Evolutionary conservation across 2,888 invertebrate species (phyloP).

Genomic region (Brachyopa scutellaris): DNA sequence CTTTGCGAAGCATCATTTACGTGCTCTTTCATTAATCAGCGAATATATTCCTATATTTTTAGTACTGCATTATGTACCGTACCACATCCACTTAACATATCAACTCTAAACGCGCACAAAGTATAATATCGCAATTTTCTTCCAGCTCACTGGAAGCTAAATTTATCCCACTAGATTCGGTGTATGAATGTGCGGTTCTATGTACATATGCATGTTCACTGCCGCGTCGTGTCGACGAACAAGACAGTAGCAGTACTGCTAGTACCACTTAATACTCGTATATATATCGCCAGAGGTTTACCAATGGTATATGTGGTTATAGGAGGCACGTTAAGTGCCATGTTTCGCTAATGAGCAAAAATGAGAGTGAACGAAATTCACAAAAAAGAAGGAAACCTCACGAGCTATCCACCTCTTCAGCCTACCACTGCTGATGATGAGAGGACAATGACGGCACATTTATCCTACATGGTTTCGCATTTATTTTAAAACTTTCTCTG

Average conservation of each 20-base stretch:
- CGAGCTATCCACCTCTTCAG: slow-evolving; percentile 44
- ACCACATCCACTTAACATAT: slow-evolving; percentile 66
- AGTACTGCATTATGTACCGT: slow-evolving; percentile 12
- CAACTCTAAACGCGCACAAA: slow-evolving; percentile 62
- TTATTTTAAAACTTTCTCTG: slow-evolving; percentile 47
- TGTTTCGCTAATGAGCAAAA: slow-evolving; percentile 72
- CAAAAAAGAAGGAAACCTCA: slow-evolving; percentile 23
- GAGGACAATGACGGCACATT: slow-evolving; percentile 49
- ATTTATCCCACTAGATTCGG: slow-evolving; percentile 64
- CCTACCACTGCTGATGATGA: slow-evolving; percentile 20
- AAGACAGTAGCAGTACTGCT: slow-evolving; percentile 66
- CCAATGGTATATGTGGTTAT: slow-evolving; percentile 61
- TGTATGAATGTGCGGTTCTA: slow-evolving; percentile 35
- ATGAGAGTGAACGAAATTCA: slow-evolving; percentile 47
- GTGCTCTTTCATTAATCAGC: slow-evolving; percentile 72
- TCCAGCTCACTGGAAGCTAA: slow-evolving; percentile 72
- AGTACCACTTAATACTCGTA: slow-evolving; percentile 72
- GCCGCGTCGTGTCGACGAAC: slow-evolving; percentile 46
- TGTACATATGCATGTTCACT: slow-evolving; percentile 11
- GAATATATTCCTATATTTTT: slow-evolving; percentile 35
- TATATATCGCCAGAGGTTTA: slow-evolving; percentile 61
- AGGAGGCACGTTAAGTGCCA: slow-evolving; percentile 57
- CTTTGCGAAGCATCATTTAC: slow-evolving; percentile 69
- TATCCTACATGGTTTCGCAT: slow-evolving; percentile 59
- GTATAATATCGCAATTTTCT: slow-evolving; percentile 66